Conservation (phyloP, 1,140 invertebrate genomes). For the Carcinoscorpius rotundicauda region DNA sequence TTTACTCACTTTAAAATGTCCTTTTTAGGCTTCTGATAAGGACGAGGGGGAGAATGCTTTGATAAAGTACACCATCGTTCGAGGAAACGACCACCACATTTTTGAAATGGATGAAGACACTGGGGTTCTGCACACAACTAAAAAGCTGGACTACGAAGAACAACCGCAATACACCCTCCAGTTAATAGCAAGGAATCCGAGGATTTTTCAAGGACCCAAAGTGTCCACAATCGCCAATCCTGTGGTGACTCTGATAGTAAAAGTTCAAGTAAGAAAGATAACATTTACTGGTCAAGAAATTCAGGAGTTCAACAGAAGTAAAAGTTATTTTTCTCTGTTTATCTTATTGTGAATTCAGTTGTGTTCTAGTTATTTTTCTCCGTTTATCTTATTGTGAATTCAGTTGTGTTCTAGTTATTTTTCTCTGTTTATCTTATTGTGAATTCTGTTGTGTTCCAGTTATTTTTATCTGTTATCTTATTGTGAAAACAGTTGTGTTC, state of each 20-base stretch:
- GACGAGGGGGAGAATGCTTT: slow-evolving; percentile 34
- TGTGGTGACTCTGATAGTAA: slow-evolving; percentile 25
- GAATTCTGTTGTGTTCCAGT: too few species aligned
- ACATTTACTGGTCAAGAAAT: too few species aligned
- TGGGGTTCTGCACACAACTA: slow-evolving; percentile 28
- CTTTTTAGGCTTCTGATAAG: slow-evolving; percentile 30
- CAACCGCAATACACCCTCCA: slow-evolving; percentile 24
- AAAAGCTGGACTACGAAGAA: slow-evolving; percentile 26
- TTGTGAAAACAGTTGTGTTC: too few species aligned
- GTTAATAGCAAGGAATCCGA: slow-evolving; percentile 26
- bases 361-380: too few species aligned
- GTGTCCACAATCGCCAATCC: slow-evolving; percentile 24
- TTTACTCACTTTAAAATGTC: not conserved
- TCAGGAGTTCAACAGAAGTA: too few species aligned
- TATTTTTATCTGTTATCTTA: too few species aligned
- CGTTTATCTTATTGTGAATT: too few species aligned
- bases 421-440: too few species aligned
- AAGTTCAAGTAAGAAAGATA: slow-evolving; percentile 11
- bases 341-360: too few species aligned
- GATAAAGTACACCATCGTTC: slow-evolving; percentile 34
- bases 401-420: too few species aligned
- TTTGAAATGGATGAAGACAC: slow-evolving; percentile 34
- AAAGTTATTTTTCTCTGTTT: too few species aligned
- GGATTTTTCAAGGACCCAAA: slow-evolving; percentile 27
- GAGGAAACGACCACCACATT: slow-evolving; percentile 32